Conservation (phyloP, 2,113 vertebrate species). For the Pagrus major region DNA sequence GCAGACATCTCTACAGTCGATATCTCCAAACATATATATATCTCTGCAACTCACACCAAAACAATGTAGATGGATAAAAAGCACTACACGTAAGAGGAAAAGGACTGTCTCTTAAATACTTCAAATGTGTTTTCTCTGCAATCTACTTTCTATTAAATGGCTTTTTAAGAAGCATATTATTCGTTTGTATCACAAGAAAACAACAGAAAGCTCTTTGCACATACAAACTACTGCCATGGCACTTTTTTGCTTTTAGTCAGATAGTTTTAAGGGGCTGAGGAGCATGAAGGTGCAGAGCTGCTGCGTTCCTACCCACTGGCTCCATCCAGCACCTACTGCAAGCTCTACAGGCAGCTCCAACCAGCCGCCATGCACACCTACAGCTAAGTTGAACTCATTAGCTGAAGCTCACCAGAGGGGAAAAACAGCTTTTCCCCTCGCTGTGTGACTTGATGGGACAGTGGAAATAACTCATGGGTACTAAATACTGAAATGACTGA, state of each 20-base stretch:
- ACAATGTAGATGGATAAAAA: no score
- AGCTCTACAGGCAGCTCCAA: conserved; percentile 49
- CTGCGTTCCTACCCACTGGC: conserved; percentile 36
- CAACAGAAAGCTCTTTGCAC: neutral
- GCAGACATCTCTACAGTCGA: no score
- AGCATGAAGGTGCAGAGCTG: conserved; percentile 20
- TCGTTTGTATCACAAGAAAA: neutral
- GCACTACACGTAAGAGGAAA: no score
- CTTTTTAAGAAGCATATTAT: neutral
- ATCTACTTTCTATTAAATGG: neutral
- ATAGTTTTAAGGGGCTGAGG: conserved; percentile 7
- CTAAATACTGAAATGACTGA: conserved; percentile 59
- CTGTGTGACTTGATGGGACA: conserved; percentile 51
- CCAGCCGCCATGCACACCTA: conserved; percentile 53
- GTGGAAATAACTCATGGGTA: conserved; percentile 49
- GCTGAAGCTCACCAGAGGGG: conserved; percentile 65
- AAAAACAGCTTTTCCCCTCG: conserved; percentile 60
- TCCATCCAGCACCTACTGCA: conserved; percentile 36
- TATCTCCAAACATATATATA: no score
- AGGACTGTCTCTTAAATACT: no score
- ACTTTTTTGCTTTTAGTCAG: conserved; percentile 2
- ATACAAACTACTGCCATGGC: neutral
- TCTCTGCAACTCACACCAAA: no score
- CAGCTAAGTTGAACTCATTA: conserved; percentile 72
- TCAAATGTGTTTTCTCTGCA: neutral